A percentile compares a stretch with the other conserved stretches of the same genome.
Evolutionary conservation across 2,888 invertebrate genomes (phyloP).

Genomic region (Plagiodera versicolora): DNA sequence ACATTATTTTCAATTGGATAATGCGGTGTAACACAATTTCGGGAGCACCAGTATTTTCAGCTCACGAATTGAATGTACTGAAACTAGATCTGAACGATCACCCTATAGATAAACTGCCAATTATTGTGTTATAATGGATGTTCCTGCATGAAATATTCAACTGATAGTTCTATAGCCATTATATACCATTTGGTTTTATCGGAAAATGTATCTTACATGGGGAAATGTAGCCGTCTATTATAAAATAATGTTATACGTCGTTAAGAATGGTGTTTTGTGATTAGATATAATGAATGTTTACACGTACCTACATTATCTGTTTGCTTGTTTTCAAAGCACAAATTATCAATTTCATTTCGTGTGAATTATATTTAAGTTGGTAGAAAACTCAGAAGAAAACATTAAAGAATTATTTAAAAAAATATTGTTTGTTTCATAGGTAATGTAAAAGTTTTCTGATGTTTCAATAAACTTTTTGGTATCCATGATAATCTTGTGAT

Average conservation of each 20-base stretch:
- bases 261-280: slow-evolving; percentile 8
- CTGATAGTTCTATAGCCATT: slow-evolving; percentile 12
- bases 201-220: slow-evolving; percentile 16
- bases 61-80: too few species aligned
- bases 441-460: too few species aligned
- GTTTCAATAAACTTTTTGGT: too few species aligned
- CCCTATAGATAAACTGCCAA: neutral
- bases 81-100: neutral
- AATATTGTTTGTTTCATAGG: too few species aligned
- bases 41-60: neutral
- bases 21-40: neutral
- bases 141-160: slow-evolving; percentile 17
- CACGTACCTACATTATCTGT: neutral
- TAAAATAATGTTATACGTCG: slow-evolving; percentile 17
- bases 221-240: slow-evolving; percentile 21
- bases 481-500: too few species aligned
- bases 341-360: too few species aligned
- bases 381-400: too few species aligned
- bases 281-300: neutral
- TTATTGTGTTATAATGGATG: neutral
- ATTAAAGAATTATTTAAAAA: too few species aligned
- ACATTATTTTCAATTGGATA: neutral
- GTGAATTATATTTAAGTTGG: too few species aligned
- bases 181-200: slow-evolving; percentile 15
- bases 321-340: too few species aligned